Percentiles rank a stretch among this genome's conserved stretches.
Conservation (phyloP, 2,888 invertebrate genomes). For the Galeopsomyia nigrocyanea region DNA sequence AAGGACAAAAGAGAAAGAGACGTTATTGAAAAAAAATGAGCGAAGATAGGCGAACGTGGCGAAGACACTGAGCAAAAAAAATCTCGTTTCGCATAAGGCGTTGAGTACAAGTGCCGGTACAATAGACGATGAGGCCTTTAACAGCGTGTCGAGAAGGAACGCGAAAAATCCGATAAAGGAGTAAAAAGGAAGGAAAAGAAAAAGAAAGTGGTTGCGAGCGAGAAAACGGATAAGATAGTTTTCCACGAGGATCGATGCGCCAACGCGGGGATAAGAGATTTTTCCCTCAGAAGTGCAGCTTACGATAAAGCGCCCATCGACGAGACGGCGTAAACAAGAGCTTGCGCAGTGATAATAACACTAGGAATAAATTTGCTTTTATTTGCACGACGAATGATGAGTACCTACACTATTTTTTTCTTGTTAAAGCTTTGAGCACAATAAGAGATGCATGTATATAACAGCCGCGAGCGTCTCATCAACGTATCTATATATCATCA, state of each 20-base stretch:
- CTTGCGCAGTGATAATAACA: background rate
- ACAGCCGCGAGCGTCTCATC: background rate
- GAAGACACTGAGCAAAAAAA: too few relatives aligned
- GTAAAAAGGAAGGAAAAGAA: background rate
- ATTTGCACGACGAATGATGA: too few relatives aligned
- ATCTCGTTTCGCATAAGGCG: slow-evolving; percentile 8
- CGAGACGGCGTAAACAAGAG: slow-evolving; percentile 12
- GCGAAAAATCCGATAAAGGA: slow-evolving; percentile 31
- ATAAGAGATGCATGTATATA: slow-evolving; percentile 16
- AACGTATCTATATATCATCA: too few relatives aligned
- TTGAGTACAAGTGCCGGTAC: too few relatives aligned
- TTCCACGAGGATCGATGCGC: slow-evolving; percentile 7
- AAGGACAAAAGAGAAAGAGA: too few relatives aligned
- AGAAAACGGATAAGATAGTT: slow-evolving; percentile 24
- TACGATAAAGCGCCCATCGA: too few relatives aligned
- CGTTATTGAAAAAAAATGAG: too few relatives aligned
- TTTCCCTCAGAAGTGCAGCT: slow-evolving; percentile 11
- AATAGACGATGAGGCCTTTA: too few relatives aligned
- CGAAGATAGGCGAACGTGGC: too few relatives aligned
- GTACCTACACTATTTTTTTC: too few relatives aligned
- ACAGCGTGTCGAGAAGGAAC: slow-evolving; percentile 2
- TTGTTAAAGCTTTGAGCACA: slow-evolving; percentile 21
- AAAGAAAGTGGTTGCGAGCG: background rate
- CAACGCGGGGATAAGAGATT: slow-evolving; percentile 32
- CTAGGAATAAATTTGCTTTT: too few relatives aligned